Conservation (phyloP, 2,797 vertebrate species). For the Pseudochromis fuscus region DNA sequence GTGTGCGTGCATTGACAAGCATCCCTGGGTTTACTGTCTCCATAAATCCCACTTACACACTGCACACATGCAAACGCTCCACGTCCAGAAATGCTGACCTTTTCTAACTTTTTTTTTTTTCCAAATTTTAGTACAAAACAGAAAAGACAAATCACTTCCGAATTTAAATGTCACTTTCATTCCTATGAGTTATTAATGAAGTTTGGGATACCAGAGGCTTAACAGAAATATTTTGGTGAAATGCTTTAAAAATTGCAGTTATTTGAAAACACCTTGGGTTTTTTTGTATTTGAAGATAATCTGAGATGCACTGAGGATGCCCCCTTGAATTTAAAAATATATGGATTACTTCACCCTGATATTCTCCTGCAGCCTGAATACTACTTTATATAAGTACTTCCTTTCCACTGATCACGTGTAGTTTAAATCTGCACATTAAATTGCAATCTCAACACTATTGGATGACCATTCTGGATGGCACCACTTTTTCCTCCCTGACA, state of each 20-base stretch:
- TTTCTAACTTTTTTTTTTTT: constrained; percentile 56
- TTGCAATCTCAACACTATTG: not conserved
- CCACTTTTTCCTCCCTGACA: not conserved
- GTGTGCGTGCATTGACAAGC: constrained; percentile 74
- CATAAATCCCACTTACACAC: constrained; percentile 76
- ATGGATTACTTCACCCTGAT: no score
- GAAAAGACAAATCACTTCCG: constrained; percentile 55
- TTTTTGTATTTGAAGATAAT: not conserved
- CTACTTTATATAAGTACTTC: not conserved
- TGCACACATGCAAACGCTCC: constrained; percentile 43
- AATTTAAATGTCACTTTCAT: constrained; percentile 73
- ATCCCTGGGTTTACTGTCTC: constrained; percentile 77
- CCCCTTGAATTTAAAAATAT: no score
- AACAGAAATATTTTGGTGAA: constrained; percentile 15
- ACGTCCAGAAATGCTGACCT: constrained; percentile 67
- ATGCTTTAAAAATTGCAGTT: not conserved
- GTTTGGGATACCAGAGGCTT: constrained; percentile 30
- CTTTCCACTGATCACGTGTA: constrained; percentile 3
- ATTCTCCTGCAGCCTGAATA: not conserved
- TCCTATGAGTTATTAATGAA: constrained; percentile 64
- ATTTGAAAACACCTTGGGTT: not conserved
- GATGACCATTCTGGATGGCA: not conserved
- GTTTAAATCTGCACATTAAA: constrained; percentile 6
- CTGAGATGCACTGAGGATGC: no score
- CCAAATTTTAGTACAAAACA: constrained; percentile 35